Evolutionary conservation across 2,113 vertebrate species (phyloP), one percentile per base, ranked within the genome.

Genomic region (Semicossyphus pulcher): DNA sequence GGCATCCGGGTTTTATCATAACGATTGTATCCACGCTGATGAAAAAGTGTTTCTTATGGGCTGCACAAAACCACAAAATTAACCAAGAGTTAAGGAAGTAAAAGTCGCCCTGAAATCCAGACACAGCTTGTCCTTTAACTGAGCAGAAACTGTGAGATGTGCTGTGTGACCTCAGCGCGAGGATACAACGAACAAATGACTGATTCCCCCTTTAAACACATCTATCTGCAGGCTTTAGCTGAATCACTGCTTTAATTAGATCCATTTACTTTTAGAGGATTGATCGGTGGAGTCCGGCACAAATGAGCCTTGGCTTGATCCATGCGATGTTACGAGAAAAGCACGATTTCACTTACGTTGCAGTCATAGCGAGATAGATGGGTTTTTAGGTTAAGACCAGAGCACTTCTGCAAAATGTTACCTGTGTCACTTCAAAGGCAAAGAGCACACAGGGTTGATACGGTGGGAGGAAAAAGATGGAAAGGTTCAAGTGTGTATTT

Each of bases 261-360:
- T 76, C 53, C 2, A 76, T 83, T 88, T 63, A 76, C 28, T 63
- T 79, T 66, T 18, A 61, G 28, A 75, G 39, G 75, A 77, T 83
- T 72, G 68, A 71, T 78, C 67, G 48, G 57, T 71, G 59, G 42
- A 66, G 68, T 66, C 71, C 52, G 67, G 69, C 67, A 76, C 48
- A 72, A 81, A 86, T 72, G 70, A 86, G 76, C 73, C 81, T 76
- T 45, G 32, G 56, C 67, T 67, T 64, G 72, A 80, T 81, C 70
- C 54, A 73, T 64, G 60, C 25, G 47, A 76, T 67, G 64, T 49
- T 61, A 26, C 4, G 2, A 68, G 23, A 78, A 54, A 68, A 69
- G 52, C 68, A 68, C 29, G 7, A 29, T 56, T 80, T 81, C 53
- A 36, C 52, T 65, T 47, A 12, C 28, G 49, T 42, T 61, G 44